A percentile compares a stretch with the other conserved stretches of the same genome.
phyloP scores from a whole-genome alignment of 2,797 vertebrate genomes.

The Triplophysa bombifrons region DNA sequence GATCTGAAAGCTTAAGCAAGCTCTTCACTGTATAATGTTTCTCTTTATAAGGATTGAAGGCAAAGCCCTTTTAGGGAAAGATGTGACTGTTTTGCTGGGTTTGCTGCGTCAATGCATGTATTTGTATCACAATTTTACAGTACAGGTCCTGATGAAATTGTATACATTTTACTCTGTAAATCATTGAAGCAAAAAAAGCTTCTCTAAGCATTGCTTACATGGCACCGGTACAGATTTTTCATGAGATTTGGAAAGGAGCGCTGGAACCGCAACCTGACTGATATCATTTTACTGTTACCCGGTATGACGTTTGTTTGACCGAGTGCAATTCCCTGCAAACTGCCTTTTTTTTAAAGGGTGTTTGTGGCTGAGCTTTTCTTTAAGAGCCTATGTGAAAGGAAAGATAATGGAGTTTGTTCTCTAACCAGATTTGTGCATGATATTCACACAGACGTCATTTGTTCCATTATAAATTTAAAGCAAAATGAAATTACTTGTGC shows the following conservation, averaged over 20 bases:
- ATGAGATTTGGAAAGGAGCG: slow-evolving; percentile 34
- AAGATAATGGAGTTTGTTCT: slow-evolving; percentile 1
- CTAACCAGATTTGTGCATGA: background rate
- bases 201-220: slow-evolving; percentile 40
- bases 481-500: background rate
- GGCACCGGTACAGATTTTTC: slow-evolving; percentile 44
- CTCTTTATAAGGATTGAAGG: slow-evolving; percentile 3
- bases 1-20: slow-evolving; percentile 25
- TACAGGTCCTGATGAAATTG: slow-evolving; percentile 63
- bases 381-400: slow-evolving; percentile 12
- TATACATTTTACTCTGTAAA: slow-evolving; percentile 65
- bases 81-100: slow-evolving; percentile 46
- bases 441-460: background rate
- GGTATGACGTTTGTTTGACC: slow-evolving; percentile 46
- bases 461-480: background rate
- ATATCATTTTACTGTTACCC: slow-evolving; percentile 57
- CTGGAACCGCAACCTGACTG: slow-evolving; percentile 57
- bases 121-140: slow-evolving; percentile 55
- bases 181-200: slow-evolving; percentile 57
- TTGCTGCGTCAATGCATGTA: slow-evolving; percentile 39
- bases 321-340: slow-evolving; percentile 38
- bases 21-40: slow-evolving; percentile 6
- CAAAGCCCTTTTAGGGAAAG: background rate
- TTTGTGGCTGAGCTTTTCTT: slow-evolving; percentile 37
- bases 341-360: slow-evolving; percentile 48